Conservation (phyloP, 1,140 invertebrate species). For the Nebria ingens region DNA sequence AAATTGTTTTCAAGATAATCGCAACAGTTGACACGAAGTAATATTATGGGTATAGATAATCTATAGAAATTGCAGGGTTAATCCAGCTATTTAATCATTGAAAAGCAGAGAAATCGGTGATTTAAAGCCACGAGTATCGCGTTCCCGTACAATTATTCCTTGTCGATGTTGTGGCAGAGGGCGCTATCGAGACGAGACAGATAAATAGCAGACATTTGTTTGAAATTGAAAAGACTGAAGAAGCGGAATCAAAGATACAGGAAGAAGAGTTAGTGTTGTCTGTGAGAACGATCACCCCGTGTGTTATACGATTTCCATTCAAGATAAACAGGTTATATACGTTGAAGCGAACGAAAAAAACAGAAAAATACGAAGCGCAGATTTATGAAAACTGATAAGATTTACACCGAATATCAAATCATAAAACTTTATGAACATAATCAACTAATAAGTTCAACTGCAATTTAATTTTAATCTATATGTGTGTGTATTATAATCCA, state of each 20-base stretch:
- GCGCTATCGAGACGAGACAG: not conserved
- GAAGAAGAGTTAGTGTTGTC: conserved; percentile 7
- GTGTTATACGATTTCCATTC: not conserved
- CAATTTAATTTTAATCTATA: too few relatives aligned
- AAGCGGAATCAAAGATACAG: conserved; percentile 7
- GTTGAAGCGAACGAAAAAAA: too few relatives aligned
- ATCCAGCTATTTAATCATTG: not conserved
- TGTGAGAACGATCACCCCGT: not conserved
- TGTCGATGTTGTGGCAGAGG: conserved; percentile 4
- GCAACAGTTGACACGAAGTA: too few relatives aligned
- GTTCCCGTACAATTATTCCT: conserved; percentile 3
- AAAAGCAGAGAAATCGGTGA: not conserved
- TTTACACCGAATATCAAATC: too few relatives aligned
- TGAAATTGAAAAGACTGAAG: conserved; percentile 7
- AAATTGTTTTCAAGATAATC: too few relatives aligned
- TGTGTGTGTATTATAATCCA: too few relatives aligned
- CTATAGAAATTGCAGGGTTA: not conserved
- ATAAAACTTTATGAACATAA: too few relatives aligned
- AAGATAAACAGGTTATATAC: not conserved
- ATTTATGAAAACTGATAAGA: too few relatives aligned
- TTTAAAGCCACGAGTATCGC: conserved; percentile 2
- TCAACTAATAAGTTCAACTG: too few relatives aligned
- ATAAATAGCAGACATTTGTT: conserved; percentile 4
- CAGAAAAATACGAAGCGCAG: too few relatives aligned
- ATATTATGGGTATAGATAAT: too few relatives aligned